These are phyloP conservation scores for Platyscapa corneri DNA, from an alignment of 1,140 invertebrate genomes.

Conservation along the genomic window DNA sequence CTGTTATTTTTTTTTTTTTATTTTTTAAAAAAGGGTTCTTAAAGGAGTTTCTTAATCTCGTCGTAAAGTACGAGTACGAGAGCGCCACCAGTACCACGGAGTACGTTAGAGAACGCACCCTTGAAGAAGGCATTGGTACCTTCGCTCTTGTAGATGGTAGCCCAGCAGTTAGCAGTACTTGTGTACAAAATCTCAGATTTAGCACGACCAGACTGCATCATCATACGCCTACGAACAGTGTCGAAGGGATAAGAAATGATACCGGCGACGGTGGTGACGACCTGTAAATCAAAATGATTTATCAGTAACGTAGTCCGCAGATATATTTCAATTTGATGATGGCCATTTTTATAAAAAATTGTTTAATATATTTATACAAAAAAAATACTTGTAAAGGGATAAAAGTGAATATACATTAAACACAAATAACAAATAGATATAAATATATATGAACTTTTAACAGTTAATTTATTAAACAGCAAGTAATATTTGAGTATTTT, in stretches of 20 bases:
- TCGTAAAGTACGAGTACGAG: slow-evolving; percentile 87
- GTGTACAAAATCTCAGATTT: slow-evolving; percentile 83
- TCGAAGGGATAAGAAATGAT: slow-evolving; percentile 92
- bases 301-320: no score
- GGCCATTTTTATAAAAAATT: no score
- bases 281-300: slow-evolving; percentile 69
- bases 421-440: no score
- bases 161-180: slow-evolving; percentile 84
- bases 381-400: no score
- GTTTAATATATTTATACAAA: no score
- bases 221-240: slow-evolving; percentile 92
- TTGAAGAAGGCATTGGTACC: slow-evolving; percentile 85
- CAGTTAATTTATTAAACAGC: no score
- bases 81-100: slow-evolving; percentile 86
- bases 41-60: slow-evolving; percentile 82
- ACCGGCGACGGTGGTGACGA: slow-evolving; percentile 84
- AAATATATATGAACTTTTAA: no score
- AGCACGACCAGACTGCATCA: slow-evolving; percentile 87
- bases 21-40: slow-evolving; percentile 54
- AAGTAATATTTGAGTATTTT: no score
- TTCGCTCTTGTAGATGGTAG: slow-evolving; percentile 80
- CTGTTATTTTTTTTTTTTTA: slow-evolving; percentile 37
- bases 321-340: no score
- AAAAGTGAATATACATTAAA: no score
- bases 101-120: slow-evolving; percentile 86